Percentiles rank a stretch among this genome's conserved stretches.
These are phyloP conservation scores for Synodontis membranacea DNA, from an alignment of 2,113 vertebrate genomes.

Conservation along the genomic window DNA sequence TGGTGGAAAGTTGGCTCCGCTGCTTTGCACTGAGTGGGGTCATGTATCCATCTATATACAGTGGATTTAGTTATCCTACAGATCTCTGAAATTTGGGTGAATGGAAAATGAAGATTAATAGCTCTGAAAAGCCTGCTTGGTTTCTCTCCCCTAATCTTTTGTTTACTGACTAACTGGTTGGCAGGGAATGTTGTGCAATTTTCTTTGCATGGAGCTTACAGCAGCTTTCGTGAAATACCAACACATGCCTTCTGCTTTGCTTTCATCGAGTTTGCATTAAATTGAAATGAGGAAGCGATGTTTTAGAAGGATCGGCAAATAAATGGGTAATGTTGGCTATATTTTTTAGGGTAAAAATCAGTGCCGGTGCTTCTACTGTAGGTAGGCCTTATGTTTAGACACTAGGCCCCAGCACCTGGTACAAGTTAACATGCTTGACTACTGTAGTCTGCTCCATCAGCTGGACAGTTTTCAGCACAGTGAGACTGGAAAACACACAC, in stretches of 20 bases:
- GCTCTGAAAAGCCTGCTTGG: conserved; percentile 41
- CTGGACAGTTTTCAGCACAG: conserved; percentile 63
- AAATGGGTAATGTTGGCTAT: conserved; percentile 45
- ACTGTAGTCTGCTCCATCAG: conserved; percentile 55
- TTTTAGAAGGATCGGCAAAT: conserved; percentile 39
- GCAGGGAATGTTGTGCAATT: conserved; percentile 52
- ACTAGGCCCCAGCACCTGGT: conserved; percentile 61
- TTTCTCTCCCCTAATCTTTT: conserved; percentile 55
- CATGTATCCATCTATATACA: conserved; percentile 6
- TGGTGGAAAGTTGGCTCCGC: not conserved
- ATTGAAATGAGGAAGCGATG: conserved; percentile 37
- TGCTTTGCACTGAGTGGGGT: not conserved
- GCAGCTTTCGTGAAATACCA: conserved; percentile 59
- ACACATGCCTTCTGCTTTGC: conserved; percentile 7
- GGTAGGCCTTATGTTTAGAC: conserved; percentile 62
- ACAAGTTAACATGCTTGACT: conserved; percentile 66
- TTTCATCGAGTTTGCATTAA: not conserved
- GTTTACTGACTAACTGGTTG: conserved; percentile 54
- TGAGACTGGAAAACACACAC: conserved; percentile 56
- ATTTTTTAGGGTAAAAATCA: conserved; percentile 56
- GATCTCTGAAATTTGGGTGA: conserved; percentile 47
- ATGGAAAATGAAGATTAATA: conserved; percentile 53
- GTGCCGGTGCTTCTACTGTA: conserved; percentile 46
- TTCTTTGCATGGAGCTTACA: conserved; percentile 60
- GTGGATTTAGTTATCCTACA: conserved; percentile 41